Evolutionary conservation across 2,113 vertebrate genomes (phyloP), one percentile per base, ranked within the genome.

Genomic region (Callorhinus ursinus): DNA sequence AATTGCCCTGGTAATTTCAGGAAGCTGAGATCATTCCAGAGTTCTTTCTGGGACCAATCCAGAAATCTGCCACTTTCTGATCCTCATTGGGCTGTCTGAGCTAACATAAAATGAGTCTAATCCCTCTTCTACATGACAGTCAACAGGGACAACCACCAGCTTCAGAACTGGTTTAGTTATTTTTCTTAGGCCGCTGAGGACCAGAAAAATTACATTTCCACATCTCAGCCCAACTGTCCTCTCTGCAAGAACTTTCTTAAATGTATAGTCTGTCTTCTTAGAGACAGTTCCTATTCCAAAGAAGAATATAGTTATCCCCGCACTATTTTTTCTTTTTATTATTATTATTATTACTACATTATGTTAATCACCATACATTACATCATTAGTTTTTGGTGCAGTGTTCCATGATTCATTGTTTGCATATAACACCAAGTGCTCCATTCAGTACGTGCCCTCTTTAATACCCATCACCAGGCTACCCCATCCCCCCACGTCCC

Each of bases 161-260:
- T 79, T 93, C 79, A 53, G 36, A 85, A 92, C 55, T 33, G 15
- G n/a, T 63, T 90, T 93, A 53, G 22, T 71, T 96, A 96, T 83
- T 96, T 96, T 95, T 92, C 88, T 55, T 19, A 67, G 14, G 21
- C 57, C 80, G 76, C 63, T 7, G 1, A 94, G 76, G 63, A 90
- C 24, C 49, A 83, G 49, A 83, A 82, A 63, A 92, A 97, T 81
- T 82, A 57, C 12, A 81, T 90, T 97, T 97, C 80, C n/a, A 92
- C 55, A 61, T 65, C 46, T 90, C 16, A 90, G 51, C 15, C 85
- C 94, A 94, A 97, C 85, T 81, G 7, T 77, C 71, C 90, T 93
- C 88, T 84, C 92, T 83, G 42, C 8, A 84, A 95, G 36, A 89
- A 67, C 67, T 93, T 97, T 89, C 80, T 83, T 93, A 92, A 92